phyloP scores from a whole-genome alignment of 2,113 vertebrate species.

The Bubo scandiacus region DNA sequence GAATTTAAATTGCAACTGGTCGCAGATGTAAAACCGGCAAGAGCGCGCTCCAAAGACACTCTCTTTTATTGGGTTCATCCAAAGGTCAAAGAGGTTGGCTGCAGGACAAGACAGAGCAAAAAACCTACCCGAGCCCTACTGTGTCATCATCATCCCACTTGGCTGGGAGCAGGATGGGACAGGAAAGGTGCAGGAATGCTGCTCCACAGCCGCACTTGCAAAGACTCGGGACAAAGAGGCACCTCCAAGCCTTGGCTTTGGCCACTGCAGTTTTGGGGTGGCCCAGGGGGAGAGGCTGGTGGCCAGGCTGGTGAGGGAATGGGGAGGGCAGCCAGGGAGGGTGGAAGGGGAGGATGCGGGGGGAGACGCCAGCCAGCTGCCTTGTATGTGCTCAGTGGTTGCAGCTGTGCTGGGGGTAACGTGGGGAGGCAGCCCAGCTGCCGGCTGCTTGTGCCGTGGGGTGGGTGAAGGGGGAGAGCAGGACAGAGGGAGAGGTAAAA shows the following conservation, averaged over 20 bases:
- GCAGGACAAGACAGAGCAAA: background rate
- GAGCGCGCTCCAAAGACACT: background rate
- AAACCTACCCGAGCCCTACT: background rate
- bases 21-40: background rate
- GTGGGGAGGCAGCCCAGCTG: background rate
- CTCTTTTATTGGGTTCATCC: slow-evolving; percentile 41
- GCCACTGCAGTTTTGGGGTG: background rate
- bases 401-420: background rate
- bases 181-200: background rate
- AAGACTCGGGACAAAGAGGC: background rate
- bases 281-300: background rate
- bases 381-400: accelerated
- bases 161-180: background rate
- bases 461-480: background rate
- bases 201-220: accelerated
- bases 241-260: background rate
- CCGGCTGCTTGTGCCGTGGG: accelerated
- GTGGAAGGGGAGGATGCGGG: accelerated
- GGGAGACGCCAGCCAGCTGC: background rate
- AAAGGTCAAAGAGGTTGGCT: slow-evolving; percentile 54
- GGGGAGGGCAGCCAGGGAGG: background rate
- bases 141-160: slow-evolving; percentile 14
- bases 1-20: slow-evolving; percentile 34
- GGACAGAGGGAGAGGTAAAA: background rate
- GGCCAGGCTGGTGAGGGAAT: background rate